A percentile compares a stretch with the other conserved stretches of the same genome.
Conservation (phyloP, 1,140 invertebrate species). For the Eueides isabella region DNA sequence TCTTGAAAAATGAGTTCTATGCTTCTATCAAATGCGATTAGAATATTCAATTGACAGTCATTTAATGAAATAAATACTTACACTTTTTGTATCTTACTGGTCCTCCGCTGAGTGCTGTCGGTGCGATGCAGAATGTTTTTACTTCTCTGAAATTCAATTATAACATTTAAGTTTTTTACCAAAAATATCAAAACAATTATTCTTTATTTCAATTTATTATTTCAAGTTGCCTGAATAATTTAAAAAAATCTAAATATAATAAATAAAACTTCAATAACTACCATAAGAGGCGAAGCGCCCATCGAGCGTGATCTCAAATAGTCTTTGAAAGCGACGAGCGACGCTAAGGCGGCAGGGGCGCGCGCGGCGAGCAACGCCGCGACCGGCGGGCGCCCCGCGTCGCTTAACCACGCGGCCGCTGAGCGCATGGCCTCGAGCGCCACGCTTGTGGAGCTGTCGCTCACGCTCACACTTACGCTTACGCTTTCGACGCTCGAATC, state of each 20-base stretch:
- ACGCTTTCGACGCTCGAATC: conserved; percentile 80
- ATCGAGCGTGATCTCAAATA: conserved; percentile 56
- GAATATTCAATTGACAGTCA: too few relatives aligned
- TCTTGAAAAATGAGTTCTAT: too few relatives aligned
- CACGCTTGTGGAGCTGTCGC: conserved; percentile 82
- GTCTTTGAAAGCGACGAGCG: conserved; percentile 50
- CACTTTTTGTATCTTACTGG: conserved; percentile 84
- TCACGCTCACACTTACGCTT: conserved; percentile 69
- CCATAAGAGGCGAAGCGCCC: conserved; percentile 62
- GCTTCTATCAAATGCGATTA: too few relatives aligned
- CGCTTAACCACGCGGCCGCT: conserved; percentile 93
- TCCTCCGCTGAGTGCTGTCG: conserved; percentile 83
- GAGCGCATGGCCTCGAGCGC: conserved; percentile 88
- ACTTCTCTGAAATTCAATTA: conserved; percentile 67
- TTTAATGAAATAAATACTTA: too few relatives aligned
- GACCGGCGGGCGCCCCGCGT: conserved; percentile 90
- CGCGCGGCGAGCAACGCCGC: conserved; percentile 91
- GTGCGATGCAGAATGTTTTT: conserved; percentile 79
- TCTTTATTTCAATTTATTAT: too few relatives aligned
- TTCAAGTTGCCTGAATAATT: too few relatives aligned
- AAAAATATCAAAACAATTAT: too few relatives aligned
- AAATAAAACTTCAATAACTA: conserved; percentile 30
- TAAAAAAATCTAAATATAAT: not conserved
- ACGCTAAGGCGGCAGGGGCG: conserved; percentile 86
- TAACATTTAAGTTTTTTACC: not conserved